These are phyloP conservation scores for Stylophora pistillata DNA, from an alignment of 64 coral and sea anemone species.

Conservation along the genomic window DNA sequence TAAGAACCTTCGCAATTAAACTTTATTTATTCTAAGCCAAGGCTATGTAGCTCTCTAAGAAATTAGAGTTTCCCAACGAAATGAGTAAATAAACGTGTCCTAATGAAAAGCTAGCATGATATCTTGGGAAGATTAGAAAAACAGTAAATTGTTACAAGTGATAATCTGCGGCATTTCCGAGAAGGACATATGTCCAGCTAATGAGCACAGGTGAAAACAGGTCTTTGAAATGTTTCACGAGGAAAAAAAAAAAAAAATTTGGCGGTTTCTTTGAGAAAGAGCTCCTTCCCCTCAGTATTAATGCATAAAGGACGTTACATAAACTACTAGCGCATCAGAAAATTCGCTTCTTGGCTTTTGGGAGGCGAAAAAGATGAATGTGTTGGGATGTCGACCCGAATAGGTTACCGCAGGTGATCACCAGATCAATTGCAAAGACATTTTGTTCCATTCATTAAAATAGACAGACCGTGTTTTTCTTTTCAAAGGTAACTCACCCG, in stretches of 20 bases:
- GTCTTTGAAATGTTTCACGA: conserved; percentile 2
- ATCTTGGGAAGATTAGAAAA: conserved; percentile 70
- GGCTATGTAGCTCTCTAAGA: conserved; percentile 58
- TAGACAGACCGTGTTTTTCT: conserved; percentile 65
- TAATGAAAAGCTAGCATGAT: conserved; percentile 95
- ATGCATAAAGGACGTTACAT: background rate
- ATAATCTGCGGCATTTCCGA: conserved; percentile 45
- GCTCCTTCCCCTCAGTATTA: background rate
- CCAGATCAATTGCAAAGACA: conserved; percentile 55
- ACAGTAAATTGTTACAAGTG: conserved; percentile 92
- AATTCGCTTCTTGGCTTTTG: conserved; percentile 31
- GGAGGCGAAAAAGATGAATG: background rate
- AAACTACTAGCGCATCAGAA: background rate
- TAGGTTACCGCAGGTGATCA: conserved; percentile 59
- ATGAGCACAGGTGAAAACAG: conserved; percentile 68
- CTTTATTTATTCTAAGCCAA: conserved; percentile 74
- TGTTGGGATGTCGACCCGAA: background rate
- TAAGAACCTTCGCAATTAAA: conserved; percentile 74
- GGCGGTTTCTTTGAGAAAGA: conserved; percentile 21
- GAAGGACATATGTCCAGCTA: conserved; percentile 68
- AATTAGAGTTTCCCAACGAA: conserved; percentile 67
- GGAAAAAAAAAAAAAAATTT: conserved; percentile 28
- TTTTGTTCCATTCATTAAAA: conserved; percentile 63
- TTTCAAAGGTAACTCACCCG: conserved; percentile 63
- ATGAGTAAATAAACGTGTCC: conserved; percentile 76